Percentiles rank a stretch among this genome's conserved stretches.
Evolutionary conservation across 2,888 invertebrate genomes (phyloP).

Genomic region (Meteorus colon): DNA sequence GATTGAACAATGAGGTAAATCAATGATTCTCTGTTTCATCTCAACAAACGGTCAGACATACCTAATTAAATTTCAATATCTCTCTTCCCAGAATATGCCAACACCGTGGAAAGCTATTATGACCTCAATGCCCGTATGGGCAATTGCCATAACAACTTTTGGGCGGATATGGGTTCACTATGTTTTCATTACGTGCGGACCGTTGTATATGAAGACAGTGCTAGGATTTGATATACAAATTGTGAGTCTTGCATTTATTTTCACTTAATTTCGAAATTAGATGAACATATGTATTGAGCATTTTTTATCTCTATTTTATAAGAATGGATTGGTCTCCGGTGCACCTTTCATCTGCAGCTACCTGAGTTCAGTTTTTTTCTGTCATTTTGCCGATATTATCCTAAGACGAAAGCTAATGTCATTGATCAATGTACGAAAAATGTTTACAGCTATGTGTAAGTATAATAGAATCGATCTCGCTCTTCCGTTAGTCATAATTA

Average conservation of each 20-base stretch:
- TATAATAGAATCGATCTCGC: too few relatives aligned
- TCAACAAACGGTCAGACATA: not conserved
- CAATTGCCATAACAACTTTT: conserved; percentile 83
- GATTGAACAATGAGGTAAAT: conserved; percentile 72
- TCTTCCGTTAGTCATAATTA: not conserved
- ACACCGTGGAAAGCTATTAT: conserved; percentile 81
- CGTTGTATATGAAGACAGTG: conserved; percentile 82
- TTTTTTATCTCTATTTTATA: conserved; percentile 56
- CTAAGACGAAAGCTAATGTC: conserved; percentile 77
- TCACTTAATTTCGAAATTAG: too few relatives aligned
- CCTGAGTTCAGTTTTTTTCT: conserved; percentile 81
- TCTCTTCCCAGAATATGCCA: conserved; percentile 66
- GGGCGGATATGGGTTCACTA: conserved; percentile 86
- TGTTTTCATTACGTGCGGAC: conserved; percentile 82
- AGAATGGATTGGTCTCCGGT: conserved; percentile 81
- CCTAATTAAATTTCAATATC: conserved; percentile 14
- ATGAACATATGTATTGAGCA: too few relatives aligned
- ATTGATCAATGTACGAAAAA: conserved; percentile 79
- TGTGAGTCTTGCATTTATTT: conserved; percentile 63
- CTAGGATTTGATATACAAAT: conserved; percentile 81
- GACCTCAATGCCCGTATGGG: conserved; percentile 80
- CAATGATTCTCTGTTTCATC: not conserved
- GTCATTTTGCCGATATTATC: conserved; percentile 80
- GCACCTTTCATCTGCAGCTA: conserved; percentile 83
- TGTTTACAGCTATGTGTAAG: conserved; percentile 79